Evolutionary conservation across 2,797 vertebrate genomes (phyloP).

Genomic region (Masticophis lateralis): DNA sequence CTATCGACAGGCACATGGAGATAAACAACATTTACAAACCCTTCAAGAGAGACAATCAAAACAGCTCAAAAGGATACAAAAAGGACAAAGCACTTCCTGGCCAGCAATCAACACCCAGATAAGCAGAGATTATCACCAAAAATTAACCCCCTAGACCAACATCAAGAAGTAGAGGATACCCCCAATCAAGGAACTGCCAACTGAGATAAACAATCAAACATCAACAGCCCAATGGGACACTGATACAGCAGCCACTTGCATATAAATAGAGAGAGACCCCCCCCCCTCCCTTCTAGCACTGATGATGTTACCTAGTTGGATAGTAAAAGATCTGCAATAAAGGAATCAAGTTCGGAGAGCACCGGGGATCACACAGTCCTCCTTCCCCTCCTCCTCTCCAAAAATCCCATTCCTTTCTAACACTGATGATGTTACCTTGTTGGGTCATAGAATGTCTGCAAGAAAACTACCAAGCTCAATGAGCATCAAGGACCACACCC

Average conservation of each 20-base stretch:
- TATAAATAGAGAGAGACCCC: not conserved
- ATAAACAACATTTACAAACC: not conserved
- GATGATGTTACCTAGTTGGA: no score
- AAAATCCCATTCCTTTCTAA: no score
- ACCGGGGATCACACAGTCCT: no score
- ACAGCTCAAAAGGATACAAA: not conserved
- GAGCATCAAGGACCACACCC: no score
- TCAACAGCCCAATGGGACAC: not conserved
- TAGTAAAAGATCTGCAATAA: no score
- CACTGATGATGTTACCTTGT: no score
- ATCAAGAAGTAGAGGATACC: not conserved
- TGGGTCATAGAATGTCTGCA: no score
- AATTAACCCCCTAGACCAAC: not conserved
- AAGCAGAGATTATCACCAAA: not conserved
- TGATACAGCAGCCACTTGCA: not conserved
- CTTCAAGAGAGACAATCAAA: not conserved
- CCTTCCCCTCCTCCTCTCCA: no score
- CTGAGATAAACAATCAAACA: not conserved
- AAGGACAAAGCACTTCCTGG: not conserved
- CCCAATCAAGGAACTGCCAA: not conserved
- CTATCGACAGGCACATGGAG: not conserved
- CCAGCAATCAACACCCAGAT: not conserved
- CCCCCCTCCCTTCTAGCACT: no score
- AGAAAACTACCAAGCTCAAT: no score
- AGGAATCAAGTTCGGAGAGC: no score